A percentile compares a stretch with the other conserved stretches of the same genome.
Evolutionary conservation across 2,888 invertebrate genomes (phyloP).

Genomic region (Argyresthia goedartella): DNA sequence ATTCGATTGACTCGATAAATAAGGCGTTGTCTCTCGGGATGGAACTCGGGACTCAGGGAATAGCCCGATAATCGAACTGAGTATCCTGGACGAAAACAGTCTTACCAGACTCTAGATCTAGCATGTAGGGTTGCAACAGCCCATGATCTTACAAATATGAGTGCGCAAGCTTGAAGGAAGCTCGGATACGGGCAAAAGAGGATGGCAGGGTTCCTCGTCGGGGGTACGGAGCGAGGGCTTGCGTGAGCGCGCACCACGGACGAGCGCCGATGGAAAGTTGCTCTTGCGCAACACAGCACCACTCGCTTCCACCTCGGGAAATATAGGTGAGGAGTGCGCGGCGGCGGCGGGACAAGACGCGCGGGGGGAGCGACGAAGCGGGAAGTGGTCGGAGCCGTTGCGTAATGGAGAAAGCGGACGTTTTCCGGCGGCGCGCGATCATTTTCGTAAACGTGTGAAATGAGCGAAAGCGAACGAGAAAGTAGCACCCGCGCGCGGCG

Average conservation of each 20-base stretch:
- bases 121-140: too few relatives aligned
- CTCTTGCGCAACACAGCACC: constrained; percentile 32
- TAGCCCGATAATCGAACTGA: too few relatives aligned
- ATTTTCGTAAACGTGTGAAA: constrained; percentile 68
- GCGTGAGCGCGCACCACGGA: neutral
- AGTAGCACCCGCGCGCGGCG: constrained; percentile 20
- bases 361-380: constrained; percentile 23
- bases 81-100: too few relatives aligned
- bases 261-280: constrained; percentile 34
- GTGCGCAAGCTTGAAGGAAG: too few relatives aligned
- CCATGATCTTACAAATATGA: too few relatives aligned
- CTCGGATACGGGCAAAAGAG: too few relatives aligned
- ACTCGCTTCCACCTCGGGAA: constrained; percentile 51
- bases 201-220: too few relatives aligned
- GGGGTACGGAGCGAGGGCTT: neutral
- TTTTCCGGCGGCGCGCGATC: constrained; percentile 58
- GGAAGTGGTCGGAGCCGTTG: constrained; percentile 53
- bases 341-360: constrained; percentile 8
- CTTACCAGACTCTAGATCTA: too few relatives aligned
- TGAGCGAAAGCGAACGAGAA: constrained; percentile 64
- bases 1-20: too few relatives aligned
- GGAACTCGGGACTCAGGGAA: too few relatives aligned
- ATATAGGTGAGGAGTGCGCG: constrained; percentile 57
- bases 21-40: too few relatives aligned
- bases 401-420: constrained; percentile 60